These are phyloP conservation scores for Panorpa germanica DNA, from an alignment of 2,888 invertebrate species.

Conservation along the genomic window DNA sequence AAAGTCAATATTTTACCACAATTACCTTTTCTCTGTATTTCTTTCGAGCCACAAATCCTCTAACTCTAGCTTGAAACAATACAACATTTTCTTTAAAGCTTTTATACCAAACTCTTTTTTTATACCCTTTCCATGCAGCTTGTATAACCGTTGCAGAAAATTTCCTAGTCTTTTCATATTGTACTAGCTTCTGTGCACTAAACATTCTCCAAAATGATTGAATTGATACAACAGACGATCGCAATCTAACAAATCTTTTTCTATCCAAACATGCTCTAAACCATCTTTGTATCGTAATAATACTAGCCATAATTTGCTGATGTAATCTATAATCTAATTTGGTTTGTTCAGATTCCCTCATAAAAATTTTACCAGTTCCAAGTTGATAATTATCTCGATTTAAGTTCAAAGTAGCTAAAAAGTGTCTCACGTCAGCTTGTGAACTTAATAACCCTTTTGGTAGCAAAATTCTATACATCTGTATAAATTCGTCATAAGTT, in stretches of 20 bases:
- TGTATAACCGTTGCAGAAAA: constrained; percentile 52
- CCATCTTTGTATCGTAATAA: constrained; percentile 83
- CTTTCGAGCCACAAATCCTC: constrained; percentile 44
- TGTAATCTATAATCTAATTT: constrained; percentile 82
- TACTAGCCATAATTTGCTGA: constrained; percentile 84
- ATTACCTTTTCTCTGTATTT: constrained; percentile 25
- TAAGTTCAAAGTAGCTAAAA: constrained; percentile 64
- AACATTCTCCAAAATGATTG: constrained; percentile 55
- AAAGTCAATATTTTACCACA: constrained; percentile 11
- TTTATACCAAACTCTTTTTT: constrained; percentile 43
- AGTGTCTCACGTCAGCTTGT: constrained; percentile 68
- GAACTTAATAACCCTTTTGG: constrained; percentile 76
- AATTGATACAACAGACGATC: constrained; percentile 53
- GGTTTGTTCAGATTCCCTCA: constrained; percentile 85
- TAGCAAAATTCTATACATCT: constrained; percentile 75
- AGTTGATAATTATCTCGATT: constrained; percentile 84
- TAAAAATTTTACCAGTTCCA: constrained; percentile 75
- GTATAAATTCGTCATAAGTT: constrained; percentile 87
- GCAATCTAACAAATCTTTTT: constrained; percentile 53
- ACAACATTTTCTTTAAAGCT: constrained; percentile 38
- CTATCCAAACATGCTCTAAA: constrained; percentile 65
- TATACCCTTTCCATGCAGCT: constrained; percentile 54
- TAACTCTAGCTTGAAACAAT: constrained; percentile 50
- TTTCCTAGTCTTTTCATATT: constrained; percentile 29
- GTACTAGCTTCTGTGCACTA: constrained; percentile 32